These are phyloP conservation scores for Tachysurus fulvidraco DNA, from an alignment of 2,113 vertebrate species.

Conservation along the genomic window DNA sequence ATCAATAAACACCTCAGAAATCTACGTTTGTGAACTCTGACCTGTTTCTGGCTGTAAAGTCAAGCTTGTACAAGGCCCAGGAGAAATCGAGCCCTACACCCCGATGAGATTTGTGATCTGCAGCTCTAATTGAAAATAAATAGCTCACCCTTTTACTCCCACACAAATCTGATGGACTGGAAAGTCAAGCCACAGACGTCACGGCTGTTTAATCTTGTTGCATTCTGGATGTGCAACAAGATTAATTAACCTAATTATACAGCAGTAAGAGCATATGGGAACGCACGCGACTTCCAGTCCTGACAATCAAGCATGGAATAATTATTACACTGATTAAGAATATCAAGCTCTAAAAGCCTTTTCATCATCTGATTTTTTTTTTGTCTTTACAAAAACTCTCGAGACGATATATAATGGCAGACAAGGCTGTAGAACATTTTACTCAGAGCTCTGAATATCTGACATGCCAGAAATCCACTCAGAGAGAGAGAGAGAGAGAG, in stretches of 20 bases:
- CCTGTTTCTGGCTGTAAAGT: not conserved
- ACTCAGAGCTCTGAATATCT: not conserved
- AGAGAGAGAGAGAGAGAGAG: not conserved
- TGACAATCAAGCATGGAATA: conserved; percentile 59
- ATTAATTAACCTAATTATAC: conserved; percentile 74
- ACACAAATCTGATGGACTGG: conserved; percentile 68
- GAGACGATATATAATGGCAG: not conserved
- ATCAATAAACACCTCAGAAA: not conserved
- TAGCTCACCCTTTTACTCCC: conserved; percentile 62
- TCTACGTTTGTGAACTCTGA: not conserved
- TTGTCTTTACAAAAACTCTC: not conserved
- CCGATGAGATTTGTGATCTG: conserved; percentile 49
- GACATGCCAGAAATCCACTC: not conserved
- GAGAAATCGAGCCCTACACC: conserved; percentile 48
- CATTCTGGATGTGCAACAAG: conserved; percentile 61
- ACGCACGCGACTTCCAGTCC: conserved; percentile 50
- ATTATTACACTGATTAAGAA: conserved; percentile 57
- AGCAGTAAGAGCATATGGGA: conserved; percentile 59
- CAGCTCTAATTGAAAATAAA: conserved; percentile 74
- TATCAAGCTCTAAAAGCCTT: conserved; percentile 31
- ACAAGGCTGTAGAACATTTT: conserved; percentile 10
- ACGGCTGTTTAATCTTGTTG: conserved; percentile 69
- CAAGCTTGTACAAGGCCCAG: not conserved
- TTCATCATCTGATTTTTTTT: conserved; percentile 21
- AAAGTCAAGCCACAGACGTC: conserved; percentile 63